These are phyloP conservation scores for Petrocephalus schoutedeni DNA, from an alignment of 2,797 vertebrate genomes.

Conservation along the genomic window DNA sequence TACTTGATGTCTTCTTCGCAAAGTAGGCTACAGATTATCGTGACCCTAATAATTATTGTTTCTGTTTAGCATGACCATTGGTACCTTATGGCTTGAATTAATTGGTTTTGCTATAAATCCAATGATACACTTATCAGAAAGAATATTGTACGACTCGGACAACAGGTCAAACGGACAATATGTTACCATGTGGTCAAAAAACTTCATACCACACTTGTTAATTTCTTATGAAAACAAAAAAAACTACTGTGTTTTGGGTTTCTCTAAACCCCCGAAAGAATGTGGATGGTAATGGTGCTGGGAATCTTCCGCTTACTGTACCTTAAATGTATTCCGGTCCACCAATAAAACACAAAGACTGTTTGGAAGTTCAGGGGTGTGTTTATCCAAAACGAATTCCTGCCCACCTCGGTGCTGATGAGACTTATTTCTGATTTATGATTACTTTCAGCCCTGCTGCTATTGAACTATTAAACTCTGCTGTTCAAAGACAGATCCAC, in stretches of 20 bases:
- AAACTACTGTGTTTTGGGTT: background rate
- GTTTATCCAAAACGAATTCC: background rate
- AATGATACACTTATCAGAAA: background rate
- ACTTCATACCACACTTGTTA: background rate
- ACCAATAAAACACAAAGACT: background rate
- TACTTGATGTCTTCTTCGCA: background rate
- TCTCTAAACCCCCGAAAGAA: background rate
- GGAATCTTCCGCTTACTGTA: background rate
- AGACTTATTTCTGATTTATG: constrained; percentile 16
- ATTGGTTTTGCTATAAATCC: background rate
- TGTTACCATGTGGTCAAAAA: background rate
- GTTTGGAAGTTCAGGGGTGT: background rate
- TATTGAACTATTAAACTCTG: background rate
- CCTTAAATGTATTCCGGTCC: background rate
- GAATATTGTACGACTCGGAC: background rate
- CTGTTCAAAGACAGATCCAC: constrained; percentile 1
- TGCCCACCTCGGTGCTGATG: background rate
- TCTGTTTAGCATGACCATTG: background rate
- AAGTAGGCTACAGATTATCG: background rate
- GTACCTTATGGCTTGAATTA: background rate
- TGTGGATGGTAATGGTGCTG: background rate
- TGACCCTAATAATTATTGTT: background rate
- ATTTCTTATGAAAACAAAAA: background rate
- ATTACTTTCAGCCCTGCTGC: background rate
- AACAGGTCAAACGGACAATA: background rate